Evolutionary conservation across 2,888 invertebrate genomes (phyloP).

Genomic region (Volucella inflata): DNA sequence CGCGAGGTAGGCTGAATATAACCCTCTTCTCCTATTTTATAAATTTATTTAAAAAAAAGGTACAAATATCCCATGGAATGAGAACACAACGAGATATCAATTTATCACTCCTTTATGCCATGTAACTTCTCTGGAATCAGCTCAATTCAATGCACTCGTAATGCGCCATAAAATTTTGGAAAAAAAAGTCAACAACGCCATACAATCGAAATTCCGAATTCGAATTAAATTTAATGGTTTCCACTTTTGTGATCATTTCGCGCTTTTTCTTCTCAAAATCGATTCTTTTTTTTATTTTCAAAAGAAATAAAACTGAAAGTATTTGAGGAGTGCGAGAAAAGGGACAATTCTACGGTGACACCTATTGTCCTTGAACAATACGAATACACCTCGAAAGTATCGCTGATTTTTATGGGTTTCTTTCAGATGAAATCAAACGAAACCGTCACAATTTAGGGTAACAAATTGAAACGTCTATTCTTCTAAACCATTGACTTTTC

Average conservation of each 20-base stretch:
- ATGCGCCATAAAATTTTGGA: conserved; percentile 1
- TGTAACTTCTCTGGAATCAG: no score
- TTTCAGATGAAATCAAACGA: not conserved
- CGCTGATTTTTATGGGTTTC: conserved; percentile 50
- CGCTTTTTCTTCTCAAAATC: conserved; percentile 37
- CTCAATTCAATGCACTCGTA: no score
- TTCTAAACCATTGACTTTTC: conserved; percentile 3
- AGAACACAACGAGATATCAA: no score
- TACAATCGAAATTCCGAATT: conserved; percentile 19
- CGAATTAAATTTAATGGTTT: conserved; percentile 21
- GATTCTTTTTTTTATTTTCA: conserved; percentile 13
- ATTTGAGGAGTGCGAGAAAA: conserved; percentile 4
- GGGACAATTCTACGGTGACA: conserved; percentile 47
- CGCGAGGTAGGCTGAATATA: no score
- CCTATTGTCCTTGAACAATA: conserved; percentile 40
- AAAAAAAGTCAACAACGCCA: conserved; percentile 4
- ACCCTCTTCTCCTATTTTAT: no score
- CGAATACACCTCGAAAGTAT: conserved; percentile 22
- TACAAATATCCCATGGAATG: no score
- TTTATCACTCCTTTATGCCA: no score
- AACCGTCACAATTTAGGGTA: conserved; percentile 24
- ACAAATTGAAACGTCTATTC: conserved; percentile 29
- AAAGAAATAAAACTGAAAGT: conserved; percentile 4
- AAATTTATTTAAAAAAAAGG: no score
- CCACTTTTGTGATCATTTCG: conserved; percentile 46